These are phyloP conservation scores for Sebastes miniatus DNA, from an alignment of 2,797 vertebrate species.

Conservation along the genomic window DNA sequence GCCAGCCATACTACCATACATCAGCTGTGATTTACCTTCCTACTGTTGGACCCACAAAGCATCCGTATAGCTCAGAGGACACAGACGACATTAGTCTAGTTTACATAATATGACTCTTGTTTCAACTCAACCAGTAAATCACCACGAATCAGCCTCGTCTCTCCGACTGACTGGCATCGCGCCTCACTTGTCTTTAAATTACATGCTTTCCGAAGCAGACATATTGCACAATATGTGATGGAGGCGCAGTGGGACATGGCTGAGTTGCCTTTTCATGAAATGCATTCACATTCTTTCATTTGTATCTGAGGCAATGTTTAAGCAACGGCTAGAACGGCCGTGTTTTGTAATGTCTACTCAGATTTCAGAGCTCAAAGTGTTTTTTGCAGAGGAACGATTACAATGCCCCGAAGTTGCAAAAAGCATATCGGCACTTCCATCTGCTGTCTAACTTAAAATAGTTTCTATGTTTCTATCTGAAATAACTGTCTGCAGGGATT, in stretches of 20 bases:
- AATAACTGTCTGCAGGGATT: neutral
- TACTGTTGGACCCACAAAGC: neutral
- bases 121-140: conserved; percentile 21
- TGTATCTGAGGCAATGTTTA: neutral
- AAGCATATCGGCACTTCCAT: neutral
- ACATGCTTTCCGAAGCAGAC: conserved; percentile 20
- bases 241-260: neutral
- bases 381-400: neutral
- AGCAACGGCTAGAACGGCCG: neutral
- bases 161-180: neutral
- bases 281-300: neutral
- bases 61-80: neutral
- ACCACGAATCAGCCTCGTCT: conserved; percentile 3
- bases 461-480: neutral
- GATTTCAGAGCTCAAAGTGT: neutral
- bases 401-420: neutral
- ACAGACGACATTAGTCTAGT: conserved; percentile 5
- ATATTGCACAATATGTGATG: neutral
- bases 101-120: conserved; percentile 18
- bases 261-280: conserved; percentile 1
- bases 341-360: neutral
- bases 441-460: neutral
- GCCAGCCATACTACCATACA: conserved; percentile 16
- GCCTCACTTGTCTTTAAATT: conserved; percentile 11
- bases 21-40: conserved; percentile 23